Percentiles rank a stretch among this genome's conserved stretches.
These are phyloP conservation scores for Tachypleus tridentatus DNA, from an alignment of 1,140 invertebrate species.

Conservation along the genomic window DNA sequence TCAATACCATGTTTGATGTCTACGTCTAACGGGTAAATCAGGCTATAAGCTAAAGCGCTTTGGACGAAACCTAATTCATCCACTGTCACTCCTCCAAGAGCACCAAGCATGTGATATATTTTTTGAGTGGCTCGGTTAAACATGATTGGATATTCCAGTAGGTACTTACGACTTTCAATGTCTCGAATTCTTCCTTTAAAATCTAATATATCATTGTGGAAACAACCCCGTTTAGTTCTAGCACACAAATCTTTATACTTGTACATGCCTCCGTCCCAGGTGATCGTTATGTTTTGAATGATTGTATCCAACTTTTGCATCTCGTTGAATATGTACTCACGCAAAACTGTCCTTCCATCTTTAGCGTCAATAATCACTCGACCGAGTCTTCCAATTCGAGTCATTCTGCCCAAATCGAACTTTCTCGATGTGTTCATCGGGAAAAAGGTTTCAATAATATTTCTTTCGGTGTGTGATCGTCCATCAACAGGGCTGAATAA, in stretches of 20 bases:
- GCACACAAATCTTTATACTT: slow-evolving; percentile 70
- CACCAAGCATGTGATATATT: slow-evolving; percentile 55
- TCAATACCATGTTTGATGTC: slow-evolving; percentile 60
- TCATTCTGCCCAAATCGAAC: slow-evolving; percentile 41
- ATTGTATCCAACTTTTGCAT: slow-evolving; percentile 56
- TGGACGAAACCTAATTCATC: slow-evolving; percentile 55
- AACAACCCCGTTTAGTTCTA: slow-evolving; percentile 59
- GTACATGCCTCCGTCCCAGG: slow-evolving; percentile 36
- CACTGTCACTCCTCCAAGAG: slow-evolving; percentile 64
- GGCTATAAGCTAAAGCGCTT: slow-evolving; percentile 65
- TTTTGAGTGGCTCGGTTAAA: slow-evolving; percentile 69
- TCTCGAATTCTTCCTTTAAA: slow-evolving; percentile 59
- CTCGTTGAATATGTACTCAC: slow-evolving; percentile 61
- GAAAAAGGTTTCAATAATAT: slow-evolving; percentile 49
- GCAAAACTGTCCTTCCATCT: slow-evolving; percentile 63
- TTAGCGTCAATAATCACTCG: slow-evolving; percentile 69
- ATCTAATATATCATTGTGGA: slow-evolving; percentile 70
- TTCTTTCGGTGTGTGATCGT: slow-evolving; percentile 52
- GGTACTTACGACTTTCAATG: slow-evolving; percentile 54
- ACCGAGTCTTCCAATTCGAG: slow-evolving; percentile 73
- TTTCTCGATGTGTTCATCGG: slow-evolving; percentile 19
- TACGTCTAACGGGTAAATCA: slow-evolving; percentile 70
- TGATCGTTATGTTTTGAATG: slow-evolving; percentile 58
- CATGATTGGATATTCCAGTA: slow-evolving; percentile 74
- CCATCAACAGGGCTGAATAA: slow-evolving; percentile 76